phyloP scores from a whole-genome alignment of 2,797 vertebrate species.

The Chelon labrosus region DNA sequence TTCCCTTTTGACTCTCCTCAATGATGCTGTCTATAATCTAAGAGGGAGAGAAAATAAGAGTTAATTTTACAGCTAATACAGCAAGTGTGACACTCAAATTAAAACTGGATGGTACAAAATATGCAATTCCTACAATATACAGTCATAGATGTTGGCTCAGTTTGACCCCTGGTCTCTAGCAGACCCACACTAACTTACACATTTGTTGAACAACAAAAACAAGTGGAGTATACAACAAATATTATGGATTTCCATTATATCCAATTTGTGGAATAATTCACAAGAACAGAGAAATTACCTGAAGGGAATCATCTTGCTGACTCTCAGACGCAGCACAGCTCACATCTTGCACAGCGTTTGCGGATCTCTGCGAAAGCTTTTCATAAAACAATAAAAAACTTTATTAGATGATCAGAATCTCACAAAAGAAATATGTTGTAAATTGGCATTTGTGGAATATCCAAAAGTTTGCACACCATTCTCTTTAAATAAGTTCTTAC shows the following conservation, averaged over 20 bases:
- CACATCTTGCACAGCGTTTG: constrained; percentile 63
- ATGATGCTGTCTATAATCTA: constrained; percentile 98
- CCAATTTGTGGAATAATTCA: not conserved
- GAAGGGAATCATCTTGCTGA: constrained; percentile 82
- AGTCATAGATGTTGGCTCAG: no score
- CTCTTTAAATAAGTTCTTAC: no score
- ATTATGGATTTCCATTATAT: not conserved
- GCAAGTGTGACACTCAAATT: not conserved
- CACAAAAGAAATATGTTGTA: no score
- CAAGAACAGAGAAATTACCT: constrained; percentile 64
- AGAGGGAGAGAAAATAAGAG: constrained; percentile 51
- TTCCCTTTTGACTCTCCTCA: constrained; percentile 93
- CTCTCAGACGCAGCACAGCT: constrained; percentile 59
- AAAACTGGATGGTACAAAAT: not conserved
- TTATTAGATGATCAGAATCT: no score
- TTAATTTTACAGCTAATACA: not conserved
- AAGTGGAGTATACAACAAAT: not conserved
- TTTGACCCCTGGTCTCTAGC: not conserved
- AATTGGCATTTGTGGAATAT: not conserved
- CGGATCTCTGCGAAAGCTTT: constrained; percentile 53
- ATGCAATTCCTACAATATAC: not conserved
- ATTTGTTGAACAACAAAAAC: not conserved
- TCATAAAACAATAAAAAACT: constrained; percentile 8
- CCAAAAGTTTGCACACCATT: not conserved
- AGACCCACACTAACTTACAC: not conserved